Conservation (phyloP, 2,888 invertebrate genomes). For the Hybos culiciformis region DNA sequence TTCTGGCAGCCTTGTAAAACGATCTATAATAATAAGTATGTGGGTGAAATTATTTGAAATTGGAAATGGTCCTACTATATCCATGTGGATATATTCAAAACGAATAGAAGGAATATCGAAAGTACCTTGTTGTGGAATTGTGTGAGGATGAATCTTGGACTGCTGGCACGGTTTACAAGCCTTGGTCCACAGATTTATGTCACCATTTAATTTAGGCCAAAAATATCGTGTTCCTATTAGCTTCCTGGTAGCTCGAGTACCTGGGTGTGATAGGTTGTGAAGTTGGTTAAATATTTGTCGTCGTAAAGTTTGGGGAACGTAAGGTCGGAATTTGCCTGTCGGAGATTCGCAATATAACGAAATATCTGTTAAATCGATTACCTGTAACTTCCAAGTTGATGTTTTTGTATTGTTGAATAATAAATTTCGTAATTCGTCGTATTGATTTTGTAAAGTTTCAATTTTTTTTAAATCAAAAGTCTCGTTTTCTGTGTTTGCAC, state of each 20-base stretch:
- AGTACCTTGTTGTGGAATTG: too few relatives aligned
- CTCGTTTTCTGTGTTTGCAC: neutral
- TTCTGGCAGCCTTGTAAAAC: constrained; percentile 1
- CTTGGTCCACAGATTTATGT: neutral
- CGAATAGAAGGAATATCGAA: too few relatives aligned
- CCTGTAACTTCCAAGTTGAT: neutral
- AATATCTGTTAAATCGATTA: neutral
- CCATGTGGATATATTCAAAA: too few relatives aligned
- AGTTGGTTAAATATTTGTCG: neutral
- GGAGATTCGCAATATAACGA: neutral
- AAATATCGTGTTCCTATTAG: neutral
- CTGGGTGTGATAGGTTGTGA: neutral
- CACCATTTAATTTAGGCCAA: neutral
- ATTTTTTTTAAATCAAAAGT: neutral
- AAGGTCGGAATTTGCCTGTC: neutral
- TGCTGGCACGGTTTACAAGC: neutral
- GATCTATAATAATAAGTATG: too few relatives aligned
- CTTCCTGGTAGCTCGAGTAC: neutral
- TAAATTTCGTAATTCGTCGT: neutral
- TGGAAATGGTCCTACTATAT: too few relatives aligned
- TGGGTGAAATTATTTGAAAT: too few relatives aligned
- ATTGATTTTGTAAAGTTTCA: neutral
- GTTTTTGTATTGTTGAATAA: neutral
- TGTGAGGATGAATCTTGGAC: neutral
- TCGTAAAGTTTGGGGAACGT: neutral